A percentile compares a stretch with the other conserved stretches of the same genome.
Conservation (phyloP, 2,888 invertebrate species). For the Polydrusus cervinus region DNA sequence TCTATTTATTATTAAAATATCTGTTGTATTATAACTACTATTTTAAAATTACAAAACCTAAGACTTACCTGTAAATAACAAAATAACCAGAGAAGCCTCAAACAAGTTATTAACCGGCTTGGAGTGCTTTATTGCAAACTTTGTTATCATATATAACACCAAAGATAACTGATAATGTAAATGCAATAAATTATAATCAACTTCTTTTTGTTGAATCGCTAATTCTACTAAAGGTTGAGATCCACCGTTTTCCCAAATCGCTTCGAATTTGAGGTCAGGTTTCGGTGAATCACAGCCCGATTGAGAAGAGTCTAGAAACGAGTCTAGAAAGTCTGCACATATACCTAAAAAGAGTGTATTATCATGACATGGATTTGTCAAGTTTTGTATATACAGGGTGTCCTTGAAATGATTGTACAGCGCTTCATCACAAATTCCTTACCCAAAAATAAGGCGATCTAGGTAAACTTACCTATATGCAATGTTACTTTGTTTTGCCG, state of each 20-base stretch:
- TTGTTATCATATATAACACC: slow-evolving; percentile 85
- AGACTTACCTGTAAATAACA: slow-evolving; percentile 73
- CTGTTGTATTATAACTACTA: no score
- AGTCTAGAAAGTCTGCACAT: slow-evolving; percentile 56
- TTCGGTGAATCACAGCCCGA: slow-evolving; percentile 65
- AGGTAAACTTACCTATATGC: no score
- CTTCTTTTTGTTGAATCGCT: slow-evolving; percentile 81
- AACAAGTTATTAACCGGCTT: slow-evolving; percentile 85
- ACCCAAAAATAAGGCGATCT: no score
- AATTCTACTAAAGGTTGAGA: slow-evolving; percentile 83
- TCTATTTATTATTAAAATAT: no score
- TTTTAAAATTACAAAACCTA: no score
- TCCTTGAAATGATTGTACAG: no score
- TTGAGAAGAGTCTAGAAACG: slow-evolving; percentile 70
- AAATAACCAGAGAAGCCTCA: slow-evolving; percentile 80
- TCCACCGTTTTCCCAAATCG: slow-evolving; percentile 78
- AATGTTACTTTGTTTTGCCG: no score
- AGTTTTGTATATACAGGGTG: no score
- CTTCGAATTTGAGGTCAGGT: slow-evolving; percentile 74
- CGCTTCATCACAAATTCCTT: no score
- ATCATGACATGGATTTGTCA: no score
- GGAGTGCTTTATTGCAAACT: slow-evolving; percentile 82
- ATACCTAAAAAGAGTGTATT: slow-evolving; percentile 20
- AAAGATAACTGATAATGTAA: slow-evolving; percentile 87
- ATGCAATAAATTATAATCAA: slow-evolving; percentile 84